Evolutionary conservation across 1,140 invertebrate genomes (phyloP), one percentile per base, ranked within the genome.

Genomic region (Sitodiplosis mosellana): DNA sequence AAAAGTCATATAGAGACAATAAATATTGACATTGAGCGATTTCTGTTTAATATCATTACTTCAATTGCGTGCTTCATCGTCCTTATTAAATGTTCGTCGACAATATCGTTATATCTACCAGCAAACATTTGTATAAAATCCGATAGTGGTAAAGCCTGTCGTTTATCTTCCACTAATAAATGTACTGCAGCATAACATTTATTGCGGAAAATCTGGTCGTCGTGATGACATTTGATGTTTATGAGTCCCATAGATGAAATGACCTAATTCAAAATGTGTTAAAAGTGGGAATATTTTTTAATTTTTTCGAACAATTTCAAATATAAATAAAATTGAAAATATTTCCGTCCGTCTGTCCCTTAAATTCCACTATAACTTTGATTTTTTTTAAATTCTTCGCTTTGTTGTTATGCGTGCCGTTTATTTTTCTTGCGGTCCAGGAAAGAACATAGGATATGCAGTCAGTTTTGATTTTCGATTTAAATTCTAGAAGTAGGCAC

Each of bases 41-140:
- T n/a, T 8, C n/a, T 36, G 34, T 36, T 36, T 36, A n/a, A 11
- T n/a, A 41, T 41, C 7, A n/a, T 27, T 45, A 61, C 61, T 51
- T 64, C 58, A 12, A 64, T 58, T 10, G 49, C 49, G 51, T 63
- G 59, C 6, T 56, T 56, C 62, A 64, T 64, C 20, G 61, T 57
- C 20, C 42, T 38, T 14, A 64, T 42, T 5, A 47, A 45, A 3
- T 55, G 50, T 11, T 59, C 56, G 2, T 48, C 56, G 0, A 62
- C 43, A 0, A 53, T 52, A 1, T 47, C 27, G 22, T 56, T 55
- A 27, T 58, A 51, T 47, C 60, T 62, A 11, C 43, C 45, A 48
- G 56, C 55, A 17, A 58, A 56, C 1, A 56, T 53, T 0, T 11
- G 50, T 1, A 61, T 45, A 36, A 64, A 61, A n/a, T 55, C 48